Conservation (phyloP, 92 coral and sea anemone species). For the Heteractis magnifica region DNA sequence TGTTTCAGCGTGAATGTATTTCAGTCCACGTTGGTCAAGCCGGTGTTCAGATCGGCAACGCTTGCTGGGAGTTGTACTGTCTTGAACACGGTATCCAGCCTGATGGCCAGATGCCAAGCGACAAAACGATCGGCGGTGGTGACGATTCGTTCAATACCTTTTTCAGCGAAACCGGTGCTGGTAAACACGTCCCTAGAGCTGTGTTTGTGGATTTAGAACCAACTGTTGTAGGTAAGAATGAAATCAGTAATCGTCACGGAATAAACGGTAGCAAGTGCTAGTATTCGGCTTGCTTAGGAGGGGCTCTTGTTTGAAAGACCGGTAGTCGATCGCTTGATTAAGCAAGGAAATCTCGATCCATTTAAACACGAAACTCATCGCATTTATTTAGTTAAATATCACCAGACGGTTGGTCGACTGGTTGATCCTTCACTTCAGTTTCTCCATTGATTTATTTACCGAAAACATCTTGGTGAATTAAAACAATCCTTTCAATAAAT, state of each 20-base stretch:
- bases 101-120: slow-evolving; percentile 89
- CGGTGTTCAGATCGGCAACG: slow-evolving; percentile 86
- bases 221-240: slow-evolving; percentile 49
- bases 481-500: background rate
- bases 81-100: slow-evolving; percentile 92
- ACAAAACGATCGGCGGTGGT: slow-evolving; percentile 61
- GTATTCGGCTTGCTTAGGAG: slow-evolving; percentile 10
- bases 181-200: slow-evolving; percentile 71
- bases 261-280: background rate
- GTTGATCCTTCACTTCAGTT: background rate
- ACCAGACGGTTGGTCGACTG: background rate
- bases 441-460: background rate
- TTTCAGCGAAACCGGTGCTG: slow-evolving; percentile 83
- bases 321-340: background rate
- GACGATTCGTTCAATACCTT: slow-evolving; percentile 77
- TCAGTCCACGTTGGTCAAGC: slow-evolving; percentile 91
- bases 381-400: background rate
- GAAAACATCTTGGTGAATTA: background rate
- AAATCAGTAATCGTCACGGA: background rate
- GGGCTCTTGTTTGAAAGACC: slow-evolving; percentile 7
- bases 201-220: slow-evolving; percentile 72
- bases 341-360: background rate
- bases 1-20: slow-evolving; percentile 75
- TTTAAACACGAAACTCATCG: background rate
- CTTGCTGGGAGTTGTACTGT: slow-evolving; percentile 93